Conservation (phyloP, 2,888 invertebrate genomes). For the Lasiommata megera region DNA sequence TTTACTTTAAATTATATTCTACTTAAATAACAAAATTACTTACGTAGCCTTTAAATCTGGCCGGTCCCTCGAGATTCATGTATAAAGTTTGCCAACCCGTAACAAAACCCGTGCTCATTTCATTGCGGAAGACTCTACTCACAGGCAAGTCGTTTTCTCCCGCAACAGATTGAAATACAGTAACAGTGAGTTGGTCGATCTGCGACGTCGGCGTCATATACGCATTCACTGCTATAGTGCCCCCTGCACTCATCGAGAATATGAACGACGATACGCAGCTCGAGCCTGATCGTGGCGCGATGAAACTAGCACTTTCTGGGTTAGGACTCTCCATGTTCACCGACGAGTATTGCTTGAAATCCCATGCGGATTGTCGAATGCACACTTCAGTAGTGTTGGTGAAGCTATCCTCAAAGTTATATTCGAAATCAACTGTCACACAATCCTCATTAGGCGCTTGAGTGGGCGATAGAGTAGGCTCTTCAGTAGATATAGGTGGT, state of each 20-base stretch:
- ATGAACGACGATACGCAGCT: slow-evolving; percentile 47
- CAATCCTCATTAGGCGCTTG: slow-evolving; percentile 41
- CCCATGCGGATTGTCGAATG: slow-evolving; percentile 40
- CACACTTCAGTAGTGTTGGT: slow-evolving; percentile 37
- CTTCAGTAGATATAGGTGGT: background rate
- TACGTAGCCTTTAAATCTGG: slow-evolving; percentile 42
- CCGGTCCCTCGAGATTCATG: slow-evolving; percentile 32
- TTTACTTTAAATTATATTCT: too few species aligned
- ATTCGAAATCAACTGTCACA: slow-evolving; percentile 47
- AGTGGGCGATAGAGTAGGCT: background rate
- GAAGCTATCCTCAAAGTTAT: slow-evolving; percentile 39
- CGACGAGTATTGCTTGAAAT: slow-evolving; percentile 40
- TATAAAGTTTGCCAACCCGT: slow-evolving; percentile 41
- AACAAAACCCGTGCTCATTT: slow-evolving; percentile 25
- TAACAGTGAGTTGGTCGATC: slow-evolving; percentile 37
- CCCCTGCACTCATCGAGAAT: slow-evolving; percentile 43
- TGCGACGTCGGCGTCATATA: slow-evolving; percentile 37
- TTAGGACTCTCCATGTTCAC: slow-evolving; percentile 38
- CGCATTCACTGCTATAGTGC: slow-evolving; percentile 44
- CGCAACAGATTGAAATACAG: slow-evolving; percentile 33
- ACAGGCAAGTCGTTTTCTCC: slow-evolving; percentile 30
- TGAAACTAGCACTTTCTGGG: slow-evolving; percentile 39
- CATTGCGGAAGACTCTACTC: slow-evolving; percentile 21
- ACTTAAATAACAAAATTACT: slow-evolving; percentile 35
- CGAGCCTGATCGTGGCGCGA: slow-evolving; percentile 39